Evolutionary conservation across 2,888 invertebrate genomes (phyloP), one percentile per base, ranked within the genome.

Genomic region (Limulus polyphemus): DNA sequence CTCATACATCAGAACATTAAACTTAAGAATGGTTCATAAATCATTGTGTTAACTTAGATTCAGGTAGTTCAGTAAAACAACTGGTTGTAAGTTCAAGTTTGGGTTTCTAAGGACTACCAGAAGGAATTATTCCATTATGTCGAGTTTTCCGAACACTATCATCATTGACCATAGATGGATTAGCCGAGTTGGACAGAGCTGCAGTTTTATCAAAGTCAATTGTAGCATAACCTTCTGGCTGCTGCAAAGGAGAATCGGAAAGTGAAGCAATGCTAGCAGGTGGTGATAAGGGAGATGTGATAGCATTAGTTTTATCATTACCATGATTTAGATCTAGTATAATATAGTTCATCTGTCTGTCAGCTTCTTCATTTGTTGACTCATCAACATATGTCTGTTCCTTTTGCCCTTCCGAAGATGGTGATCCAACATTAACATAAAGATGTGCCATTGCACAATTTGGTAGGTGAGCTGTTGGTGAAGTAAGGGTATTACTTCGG

Each of bases 121-220:
- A 60, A 1, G 65, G 55, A 51, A 60, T 48, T 9, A 57, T 47
- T 11, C 47, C 48, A 12, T 60, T 49, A 55, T 49, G 48, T n/a
- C 52, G 16, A 10, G 32, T 58, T 49, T 52, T 52, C 48, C 55
- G n/a, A 2, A 59, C 47, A 10, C 47, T 50, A 11, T 47, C 56
- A 12, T 65, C 62, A 14, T 60, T 57, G 49, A 54, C 49, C 47
- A n/a, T 62, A 11, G 58, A 58, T 32, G 59, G 59, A 14, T 60
- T 61, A 11, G 60, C 61, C 2, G 62, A 59, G 32, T 55, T 57
- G 10, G 62, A 57, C 47, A 95, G 80, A 32, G 94, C 94, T 59
- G 86, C 87, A 0, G 95, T 95, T 79, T 89, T 90, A 72, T 92
- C 86, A 77, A 95, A 94, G 78, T 95, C 95, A 70, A 95, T 97